phyloP scores from a whole-genome alignment of 1,140 invertebrate genomes.

The Palaemon carinicauda region DNA sequence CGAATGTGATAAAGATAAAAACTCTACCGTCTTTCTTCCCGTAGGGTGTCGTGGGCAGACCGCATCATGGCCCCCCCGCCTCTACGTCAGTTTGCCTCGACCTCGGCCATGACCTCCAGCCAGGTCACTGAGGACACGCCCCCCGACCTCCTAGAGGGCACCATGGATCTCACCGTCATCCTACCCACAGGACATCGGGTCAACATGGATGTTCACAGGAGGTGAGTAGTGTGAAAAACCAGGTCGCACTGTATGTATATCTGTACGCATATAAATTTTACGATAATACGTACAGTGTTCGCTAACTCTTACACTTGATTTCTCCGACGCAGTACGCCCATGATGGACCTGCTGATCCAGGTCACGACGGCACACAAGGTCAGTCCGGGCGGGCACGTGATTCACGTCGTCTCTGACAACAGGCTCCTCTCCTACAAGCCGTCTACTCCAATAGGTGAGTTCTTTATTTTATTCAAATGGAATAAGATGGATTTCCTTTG shows the following conservation, averaged over 20 bases:
- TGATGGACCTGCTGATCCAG: conserved; percentile 84
- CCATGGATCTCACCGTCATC: conserved; percentile 77
- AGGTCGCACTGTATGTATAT: neutral
- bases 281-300: neutral
- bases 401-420: conserved; percentile 73
- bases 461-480: neutral
- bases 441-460: conserved; percentile 77
- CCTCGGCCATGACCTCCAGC: conserved; percentile 67
- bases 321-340: conserved; percentile 73
- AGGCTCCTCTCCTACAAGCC: conserved; percentile 76
- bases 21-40: too few relatives aligned
- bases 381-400: conserved; percentile 75
- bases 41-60: conserved; percentile 25
- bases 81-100: conserved; percentile 46
- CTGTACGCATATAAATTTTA: neutral
- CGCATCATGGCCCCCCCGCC: conserved; percentile 59
- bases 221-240: conserved; percentile 67
- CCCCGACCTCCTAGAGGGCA: conserved; percentile 78
- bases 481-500: too few relatives aligned
- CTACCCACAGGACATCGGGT: conserved; percentile 73
- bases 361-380: conserved; percentile 78
- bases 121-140: conserved; percentile 78
- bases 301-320: neutral
- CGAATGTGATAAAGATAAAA: too few relatives aligned
- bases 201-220: conserved; percentile 75